Base-by-base conservation (phyloP, 2,797 vertebrate species). In the Calcarius lapponicus region DNA sequence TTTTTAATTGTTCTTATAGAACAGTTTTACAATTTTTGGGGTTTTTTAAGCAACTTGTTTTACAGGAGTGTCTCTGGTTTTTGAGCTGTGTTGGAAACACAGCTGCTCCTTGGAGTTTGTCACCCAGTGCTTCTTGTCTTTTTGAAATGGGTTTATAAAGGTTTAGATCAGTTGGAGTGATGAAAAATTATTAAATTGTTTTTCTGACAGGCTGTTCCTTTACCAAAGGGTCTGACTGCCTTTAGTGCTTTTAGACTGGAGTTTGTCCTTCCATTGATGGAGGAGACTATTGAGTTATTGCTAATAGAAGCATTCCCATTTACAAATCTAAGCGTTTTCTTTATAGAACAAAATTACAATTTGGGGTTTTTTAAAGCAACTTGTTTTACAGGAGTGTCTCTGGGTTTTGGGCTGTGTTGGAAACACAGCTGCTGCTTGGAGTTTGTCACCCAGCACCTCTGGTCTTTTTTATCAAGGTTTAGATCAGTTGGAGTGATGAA, bases 301-400 rank as follows among this genome's bases (percentile, higher is more conserved):
- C 12, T 40, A 75, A 28, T 2, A 51, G 54, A 72, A 79, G 11
- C 6, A 25, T 15, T 60, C 47, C 13, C 1, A 3, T 43, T 36
- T 24, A 18, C 34, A 80, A 69, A 72, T 6, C 7, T 1, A 12
- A 51, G 7, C 10, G 11, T 24, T 80, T n/a, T n/a, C 48, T 51
- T 64, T 56, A 21, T 60, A 32, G 29, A 71, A 20, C 10, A 50
- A 2, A 21, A 4, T 13, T 13, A 32, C 36, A 13, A 6, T n/a
- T 64, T 42, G 6, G 0, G 3, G 0, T 0, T 0, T 40, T 67
- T 47, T 6, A 14, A 70, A 66, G 18, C 21, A 25, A 7, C 14
- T 58, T 40, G 10, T 34, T 54, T 69, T 32, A 13, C 31, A 14
- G 3, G 47, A 5, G 29, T 2, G 5, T 31, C 7, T 32, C 29